Evolutionary conservation across 2,888 invertebrate genomes (phyloP), one percentile per base, ranked within the genome.

Genomic region (Pachymerium ferrugineum): DNA sequence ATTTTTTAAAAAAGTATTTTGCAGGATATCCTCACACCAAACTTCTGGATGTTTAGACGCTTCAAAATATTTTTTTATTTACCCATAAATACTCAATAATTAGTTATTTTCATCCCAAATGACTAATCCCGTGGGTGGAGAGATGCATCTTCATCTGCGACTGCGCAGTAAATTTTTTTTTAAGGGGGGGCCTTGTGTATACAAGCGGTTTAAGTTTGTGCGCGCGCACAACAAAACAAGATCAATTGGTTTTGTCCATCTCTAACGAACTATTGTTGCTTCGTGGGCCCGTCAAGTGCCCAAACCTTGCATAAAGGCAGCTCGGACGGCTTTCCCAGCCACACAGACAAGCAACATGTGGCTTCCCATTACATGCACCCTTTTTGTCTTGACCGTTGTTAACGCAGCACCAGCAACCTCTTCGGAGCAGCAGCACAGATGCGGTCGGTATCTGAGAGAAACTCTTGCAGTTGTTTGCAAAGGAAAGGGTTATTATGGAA

Each of bases 181-280:
- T 25, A 62, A 62, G 62, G 62, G 62, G 25, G 12, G 62, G 25
- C n/a, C n/a, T n/a, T n/a, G n/a, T 22, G 62, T 25, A n/a, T 62
- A 62, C 62, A 62, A n/a, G n/a, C n/a, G 38, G 12, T 38, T 38
- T 3, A 38, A 62, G 62, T 62, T 62, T 12, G 28, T 62, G 25
- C 62, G 62, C n/a, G 62, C 62, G 62, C 62, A 62, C 62, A 28
- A 10, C 62, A 62, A 62, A 62, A 62, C 62, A 62, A 62, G 25
- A 62, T 10, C 16, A 47, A 16, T 47, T 19, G 22, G 62, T 62
- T 62, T 62, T 25, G 62, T 1, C 62, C 28, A 14, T 28, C 25
- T 25, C 62, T 62, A 62, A 62, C 62, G 62, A 62, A 62, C 62
- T 62, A 62, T 62, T 62, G 62, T 62, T 28, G 10, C 25, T 25